Conservation (phyloP, 53 echinoderm and acorn worm genomes). For the Arbacia lixula region DNA sequence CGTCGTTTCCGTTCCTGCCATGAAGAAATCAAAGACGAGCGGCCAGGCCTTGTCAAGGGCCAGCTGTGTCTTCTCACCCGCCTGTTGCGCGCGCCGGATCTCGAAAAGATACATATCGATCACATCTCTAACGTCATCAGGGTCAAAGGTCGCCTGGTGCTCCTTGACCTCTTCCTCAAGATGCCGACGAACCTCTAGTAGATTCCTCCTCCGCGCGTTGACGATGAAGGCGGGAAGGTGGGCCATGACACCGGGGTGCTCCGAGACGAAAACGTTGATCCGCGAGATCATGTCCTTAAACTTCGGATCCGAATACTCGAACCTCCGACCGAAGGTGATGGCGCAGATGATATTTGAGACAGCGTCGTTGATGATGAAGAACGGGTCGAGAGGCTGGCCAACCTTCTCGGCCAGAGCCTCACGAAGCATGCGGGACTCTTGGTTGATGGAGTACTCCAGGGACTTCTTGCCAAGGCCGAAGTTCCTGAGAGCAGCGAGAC, state of each 20-base stretch:
- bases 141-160: constrained; percentile 49
- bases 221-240: constrained; percentile 18
- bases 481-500: constrained; percentile 70
- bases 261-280: constrained; percentile 18
- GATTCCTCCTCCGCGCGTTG: constrained; percentile 28
- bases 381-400: constrained; percentile 66
- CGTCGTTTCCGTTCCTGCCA: constrained; percentile 59
- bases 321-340: constrained; percentile 73
- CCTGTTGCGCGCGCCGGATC: not conserved
- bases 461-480: constrained; percentile 91
- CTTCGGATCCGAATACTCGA: constrained; percentile 56
- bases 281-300: constrained; percentile 29
- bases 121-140: constrained; percentile 39
- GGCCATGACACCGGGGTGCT: constrained; percentile 23
- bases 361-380: constrained; percentile 44
- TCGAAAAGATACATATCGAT: constrained; percentile 42
- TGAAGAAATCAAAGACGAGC: constrained; percentile 57
- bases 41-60: constrained; percentile 37
- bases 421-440: constrained; percentile 64
- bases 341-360: constrained; percentile 79
- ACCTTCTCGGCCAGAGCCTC: constrained; percentile 6
- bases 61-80: constrained; percentile 8
- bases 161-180: constrained; percentile 36
- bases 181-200: constrained; percentile 6
- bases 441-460: constrained; percentile 73